Conservation (phyloP, 2,888 invertebrate species). For the Hirtodrosophila confusa region DNA sequence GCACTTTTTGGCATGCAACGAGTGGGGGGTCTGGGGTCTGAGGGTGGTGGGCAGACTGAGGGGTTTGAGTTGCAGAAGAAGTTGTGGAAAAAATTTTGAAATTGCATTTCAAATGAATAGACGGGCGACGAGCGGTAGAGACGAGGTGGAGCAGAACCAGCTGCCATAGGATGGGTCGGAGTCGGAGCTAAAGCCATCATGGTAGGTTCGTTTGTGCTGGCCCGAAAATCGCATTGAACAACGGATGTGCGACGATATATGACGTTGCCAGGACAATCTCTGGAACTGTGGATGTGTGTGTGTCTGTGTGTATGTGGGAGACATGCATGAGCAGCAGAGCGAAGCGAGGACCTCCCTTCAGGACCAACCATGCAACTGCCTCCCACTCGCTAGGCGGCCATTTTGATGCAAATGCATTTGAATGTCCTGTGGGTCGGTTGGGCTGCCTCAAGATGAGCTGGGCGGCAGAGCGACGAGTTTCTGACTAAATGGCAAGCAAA, state of each 20-base stretch:
- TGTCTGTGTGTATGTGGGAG: constrained; percentile 24
- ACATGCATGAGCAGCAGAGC: constrained; percentile 69
- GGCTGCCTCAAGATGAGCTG: constrained; percentile 34
- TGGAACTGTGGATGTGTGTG: constrained; percentile 18
- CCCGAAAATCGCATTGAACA: constrained; percentile 65
- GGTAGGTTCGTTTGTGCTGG: constrained; percentile 49
- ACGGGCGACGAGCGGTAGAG: constrained; percentile 25
- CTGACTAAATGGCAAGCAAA: constrained; percentile 68
- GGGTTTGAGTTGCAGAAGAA: constrained; percentile 58
- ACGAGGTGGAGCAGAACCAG: constrained; percentile 14
- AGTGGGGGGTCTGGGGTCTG: background rate
- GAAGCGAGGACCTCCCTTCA: constrained; percentile 20
- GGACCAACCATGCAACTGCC: constrained; percentile 1
- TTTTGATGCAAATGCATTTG: constrained; percentile 75
- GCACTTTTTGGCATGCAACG: constrained; percentile 72
- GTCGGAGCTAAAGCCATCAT: constrained; percentile 27
- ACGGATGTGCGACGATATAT: constrained; percentile 74
- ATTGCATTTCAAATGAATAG: constrained; percentile 81
- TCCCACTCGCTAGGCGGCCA: constrained; percentile 30
- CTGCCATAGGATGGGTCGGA: constrained; percentile 3
- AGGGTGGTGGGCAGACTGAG: constrained; percentile 10
- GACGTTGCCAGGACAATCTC: constrained; percentile 58
- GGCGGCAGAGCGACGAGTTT: constrained; percentile 6
- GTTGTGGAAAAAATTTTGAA: constrained; percentile 73
- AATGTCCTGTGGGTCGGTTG: constrained; percentile 42